phyloP scores from a whole-genome alignment of 2,797 vertebrate species.

The Enteromius mattozi region DNA sequence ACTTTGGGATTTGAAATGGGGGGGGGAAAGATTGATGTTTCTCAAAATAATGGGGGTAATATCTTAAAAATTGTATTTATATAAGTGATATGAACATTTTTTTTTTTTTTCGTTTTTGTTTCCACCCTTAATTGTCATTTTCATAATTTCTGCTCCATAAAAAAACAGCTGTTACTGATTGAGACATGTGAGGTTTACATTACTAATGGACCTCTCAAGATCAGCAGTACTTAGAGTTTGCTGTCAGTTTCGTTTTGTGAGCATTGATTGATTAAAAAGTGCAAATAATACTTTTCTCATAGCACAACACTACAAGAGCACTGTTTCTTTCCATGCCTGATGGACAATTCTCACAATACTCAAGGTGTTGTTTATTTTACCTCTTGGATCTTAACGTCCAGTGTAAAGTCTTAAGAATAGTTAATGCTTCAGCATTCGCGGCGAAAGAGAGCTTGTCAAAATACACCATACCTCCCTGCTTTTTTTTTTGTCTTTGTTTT shows the following conservation, averaged over 20 bases:
- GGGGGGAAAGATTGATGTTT: slow-evolving; percentile 34
- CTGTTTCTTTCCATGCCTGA: slow-evolving; percentile 15
- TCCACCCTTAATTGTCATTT: slow-evolving; percentile 28
- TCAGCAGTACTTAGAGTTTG: slow-evolving; percentile 18
- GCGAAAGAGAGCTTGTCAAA: not conserved
- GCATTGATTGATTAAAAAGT: not conserved
- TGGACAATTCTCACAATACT: slow-evolving; percentile 10
- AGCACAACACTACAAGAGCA: slow-evolving; percentile 45
- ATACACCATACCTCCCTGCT: not conserved
- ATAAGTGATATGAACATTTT: slow-evolving; percentile 69
- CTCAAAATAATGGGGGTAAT: slow-evolving; percentile 31
- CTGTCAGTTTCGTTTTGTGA: slow-evolving; percentile 26
- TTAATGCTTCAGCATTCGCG: not conserved
- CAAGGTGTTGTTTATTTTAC: slow-evolving; percentile 14
- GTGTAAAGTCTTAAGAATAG: slow-evolving; percentile 20
- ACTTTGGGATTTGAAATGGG: slow-evolving; percentile 5
- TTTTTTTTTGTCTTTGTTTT: slow-evolving; percentile 16
- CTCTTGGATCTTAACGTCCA: slow-evolving; percentile 17
- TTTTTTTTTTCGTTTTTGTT: slow-evolving; percentile 29
- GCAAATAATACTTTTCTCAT: slow-evolving; percentile 16
- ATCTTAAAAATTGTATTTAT: slow-evolving; percentile 71
- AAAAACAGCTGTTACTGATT: slow-evolving; percentile 39
- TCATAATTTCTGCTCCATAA: slow-evolving; percentile 42
- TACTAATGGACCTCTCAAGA: slow-evolving; percentile 27
- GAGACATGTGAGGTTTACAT: slow-evolving; percentile 40